A percentile compares a stretch with the other conserved stretches of the same genome.
These are phyloP conservation scores for Orientallactaga bullata DNA, from an alignment of 2,113 vertebrate genomes.

Conservation along the genomic window DNA sequence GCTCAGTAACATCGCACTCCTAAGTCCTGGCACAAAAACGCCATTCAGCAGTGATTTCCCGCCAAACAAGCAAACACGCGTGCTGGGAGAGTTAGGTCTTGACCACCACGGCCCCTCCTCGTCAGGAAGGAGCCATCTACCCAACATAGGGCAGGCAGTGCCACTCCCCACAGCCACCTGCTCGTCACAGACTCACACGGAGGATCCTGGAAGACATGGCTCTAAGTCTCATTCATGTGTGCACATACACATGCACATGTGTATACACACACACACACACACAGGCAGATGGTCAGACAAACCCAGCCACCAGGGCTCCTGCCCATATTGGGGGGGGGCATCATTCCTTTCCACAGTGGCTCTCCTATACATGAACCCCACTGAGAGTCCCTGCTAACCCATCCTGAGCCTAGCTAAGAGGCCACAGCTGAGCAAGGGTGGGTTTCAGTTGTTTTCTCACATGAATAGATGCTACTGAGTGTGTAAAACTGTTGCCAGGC, in stretches of 20 bases:
- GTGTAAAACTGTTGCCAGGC: too few relatives aligned
- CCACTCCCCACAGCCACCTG: neutral
- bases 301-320: neutral
- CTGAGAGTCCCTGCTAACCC: neutral
- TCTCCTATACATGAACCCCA: neutral
- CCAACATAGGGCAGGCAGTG: neutral
- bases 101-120: neutral
- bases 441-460: neutral
- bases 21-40: neutral
- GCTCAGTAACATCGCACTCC: neutral
- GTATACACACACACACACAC: neutral
- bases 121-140: neutral
- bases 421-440: neutral
- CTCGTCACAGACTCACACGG: accelerated
- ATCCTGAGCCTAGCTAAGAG: too few relatives aligned
- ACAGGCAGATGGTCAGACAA: neutral
- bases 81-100: neutral
- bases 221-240: neutral
- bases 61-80: neutral
- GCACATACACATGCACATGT: neutral
- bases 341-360: too few relatives aligned
- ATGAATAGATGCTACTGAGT: neutral
- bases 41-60: neutral
- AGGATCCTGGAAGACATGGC: neutral
- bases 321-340: accelerated